Evolutionary conservation across 2,888 invertebrate species (phyloP), one percentile per base, ranked within the genome.

Genomic region (Epirrhoe alternata): DNA sequence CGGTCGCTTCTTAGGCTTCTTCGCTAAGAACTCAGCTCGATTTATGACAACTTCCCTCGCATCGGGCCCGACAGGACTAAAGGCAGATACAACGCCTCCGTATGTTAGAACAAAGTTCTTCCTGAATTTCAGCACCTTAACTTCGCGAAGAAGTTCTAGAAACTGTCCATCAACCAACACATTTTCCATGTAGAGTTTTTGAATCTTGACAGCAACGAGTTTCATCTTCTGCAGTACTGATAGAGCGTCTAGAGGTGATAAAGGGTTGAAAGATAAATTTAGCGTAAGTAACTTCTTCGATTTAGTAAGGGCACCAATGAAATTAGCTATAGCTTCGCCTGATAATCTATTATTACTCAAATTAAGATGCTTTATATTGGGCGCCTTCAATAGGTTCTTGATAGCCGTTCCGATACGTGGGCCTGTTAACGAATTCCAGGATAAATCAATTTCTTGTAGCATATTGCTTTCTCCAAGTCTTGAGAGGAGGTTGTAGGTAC

Each of bases 221-320:
- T 77, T 81, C 67, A 88, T 71, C 75, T 81, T 85, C 3, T 62
- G 42, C 1, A 90, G 70, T 33, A 88, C 61, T 14, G 42, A 66
- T 0, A 81, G 14, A 8, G 89, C 86, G 56, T 89, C 88, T 0
- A 45, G 67, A 8, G 82, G 77, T 1, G 79, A 74, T 73, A 90
- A 57, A 0, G 89, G 89, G 63, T 90, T 90, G 50, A 72, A 81
- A 7, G 90, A 89, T 58, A 90, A 71, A 79, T 88, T 75, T 1
- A 90, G 74, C 0, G 79, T 82, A 0, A 72, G 61, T 17, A 90
- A 57, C 47, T 82, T 85, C 56, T 82, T 81, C 0, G 89, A 79
- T 54, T 74, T 80, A 0, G 17, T 45, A 42, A 90, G 62, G 61
- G 53, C 66, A 31, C 16, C 56, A n/a, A 73, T 59, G 1, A 89